Conservation (phyloP, 1,140 invertebrate genomes). For the Diorhabda carinulata region DNA sequence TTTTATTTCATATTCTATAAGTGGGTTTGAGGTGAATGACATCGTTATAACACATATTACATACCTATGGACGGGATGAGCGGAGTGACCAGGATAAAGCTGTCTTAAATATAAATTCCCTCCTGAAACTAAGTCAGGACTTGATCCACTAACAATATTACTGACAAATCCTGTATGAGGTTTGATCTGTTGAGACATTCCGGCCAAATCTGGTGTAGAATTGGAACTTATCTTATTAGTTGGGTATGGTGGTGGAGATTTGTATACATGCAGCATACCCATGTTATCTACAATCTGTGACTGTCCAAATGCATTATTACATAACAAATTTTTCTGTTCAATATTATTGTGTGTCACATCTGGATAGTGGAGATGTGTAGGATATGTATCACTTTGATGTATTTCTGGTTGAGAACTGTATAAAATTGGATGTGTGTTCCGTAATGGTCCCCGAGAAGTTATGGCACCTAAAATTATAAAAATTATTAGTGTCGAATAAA, state of each 20-base stretch:
- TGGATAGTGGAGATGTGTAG: constrained; percentile 51
- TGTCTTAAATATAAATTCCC: constrained; percentile 51
- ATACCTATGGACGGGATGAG: constrained; percentile 44
- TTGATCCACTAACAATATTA: constrained; percentile 65
- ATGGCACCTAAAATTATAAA: constrained; percentile 34
- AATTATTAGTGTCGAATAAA: neutral
- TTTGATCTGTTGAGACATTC: constrained; percentile 53
- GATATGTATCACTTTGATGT: constrained; percentile 48
- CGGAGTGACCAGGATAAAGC: constrained; percentile 40
- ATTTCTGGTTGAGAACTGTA: constrained; percentile 66
- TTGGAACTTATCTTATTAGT: constrained; percentile 59
- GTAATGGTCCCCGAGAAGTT: constrained; percentile 37
- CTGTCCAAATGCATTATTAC: constrained; percentile 35
- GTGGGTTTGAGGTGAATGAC: too few relatives aligned
- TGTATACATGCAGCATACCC: constrained; percentile 68
- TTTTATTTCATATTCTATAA: too few relatives aligned
- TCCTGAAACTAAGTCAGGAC: constrained; percentile 72
- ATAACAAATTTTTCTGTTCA: constrained; percentile 39
- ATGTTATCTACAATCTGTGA: constrained; percentile 49
- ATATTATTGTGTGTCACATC: constrained; percentile 60
- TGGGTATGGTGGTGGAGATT: constrained; percentile 80
- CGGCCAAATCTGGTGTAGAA: constrained; percentile 68
- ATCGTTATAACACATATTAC: neutral
- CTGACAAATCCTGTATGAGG: constrained; percentile 37
- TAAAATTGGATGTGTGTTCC: constrained; percentile 42